A percentile compares a stretch with the other conserved stretches of the same genome.
Evolutionary conservation across 53 echinoderm and acorn worm species (phyloP).

Genomic region (Glandiceps talaboti): DNA sequence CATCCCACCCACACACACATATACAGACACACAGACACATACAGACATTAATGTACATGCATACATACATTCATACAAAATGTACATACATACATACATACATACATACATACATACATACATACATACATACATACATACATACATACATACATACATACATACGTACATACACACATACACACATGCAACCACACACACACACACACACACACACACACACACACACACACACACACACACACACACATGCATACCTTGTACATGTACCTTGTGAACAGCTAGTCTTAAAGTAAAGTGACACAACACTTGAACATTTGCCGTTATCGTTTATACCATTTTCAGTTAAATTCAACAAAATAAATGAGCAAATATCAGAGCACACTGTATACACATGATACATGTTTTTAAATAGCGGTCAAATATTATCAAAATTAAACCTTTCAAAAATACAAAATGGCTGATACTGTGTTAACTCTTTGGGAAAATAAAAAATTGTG

Average conservation of each 20-base stretch:
- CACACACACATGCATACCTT: neutral
- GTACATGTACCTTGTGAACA: no score
- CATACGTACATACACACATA: neutral
- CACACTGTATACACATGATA: no score
- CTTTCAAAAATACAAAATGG: no score
- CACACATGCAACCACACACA: neutral
- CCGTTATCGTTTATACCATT: no score
- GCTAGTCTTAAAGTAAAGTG: no score
- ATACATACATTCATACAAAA: neutral
- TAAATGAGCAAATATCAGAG: no score
- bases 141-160: neutral
- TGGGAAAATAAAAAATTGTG: no score
- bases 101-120: neutral
- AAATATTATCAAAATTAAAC: no score
- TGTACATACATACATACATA: neutral
- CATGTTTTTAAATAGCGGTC: no score
- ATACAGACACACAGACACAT: neutral
- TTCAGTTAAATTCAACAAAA: no score
- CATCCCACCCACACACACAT: neutral
- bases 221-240: neutral
- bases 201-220: neutral
- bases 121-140: neutral
- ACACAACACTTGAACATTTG: no score
- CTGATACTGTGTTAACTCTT: no score
- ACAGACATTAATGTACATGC: neutral